A percentile compares a stretch with the other conserved stretches of the same genome.
phyloP scores from a whole-genome alignment of 2,888 invertebrate species.

The Philereme transversata region DNA sequence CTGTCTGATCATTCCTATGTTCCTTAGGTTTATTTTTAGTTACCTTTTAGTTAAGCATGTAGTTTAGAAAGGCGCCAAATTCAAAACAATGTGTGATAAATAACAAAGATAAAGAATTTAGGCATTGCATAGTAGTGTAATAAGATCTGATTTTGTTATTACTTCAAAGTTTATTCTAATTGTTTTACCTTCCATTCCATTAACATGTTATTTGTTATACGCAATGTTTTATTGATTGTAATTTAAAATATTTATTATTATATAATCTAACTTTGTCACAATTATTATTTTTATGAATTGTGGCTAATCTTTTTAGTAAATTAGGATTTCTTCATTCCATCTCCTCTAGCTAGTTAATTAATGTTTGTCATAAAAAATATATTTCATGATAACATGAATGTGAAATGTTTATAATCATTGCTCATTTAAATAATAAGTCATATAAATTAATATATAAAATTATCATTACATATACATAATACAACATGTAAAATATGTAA shows the following conservation, averaged over 20 bases:
- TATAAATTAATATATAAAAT: background rate
- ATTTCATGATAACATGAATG: slow-evolving; percentile 7
- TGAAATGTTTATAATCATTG: slow-evolving; percentile 15
- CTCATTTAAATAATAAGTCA: slow-evolving; percentile 15
- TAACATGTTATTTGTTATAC: slow-evolving; percentile 32
- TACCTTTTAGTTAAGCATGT: slow-evolving; percentile 65
- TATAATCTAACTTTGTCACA: slow-evolving; percentile 1
- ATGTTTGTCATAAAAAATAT: background rate
- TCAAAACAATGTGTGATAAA: slow-evolving; percentile 69
- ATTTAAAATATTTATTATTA: slow-evolving; percentile 41
- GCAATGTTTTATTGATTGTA: slow-evolving; percentile 44
- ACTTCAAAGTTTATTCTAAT: slow-evolving; percentile 64
- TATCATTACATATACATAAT: background rate
- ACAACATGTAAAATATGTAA: slow-evolving; percentile 4
- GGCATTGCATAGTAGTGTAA: slow-evolving; percentile 58
- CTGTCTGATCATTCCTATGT: slow-evolving; percentile 60
- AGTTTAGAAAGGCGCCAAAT: slow-evolving; percentile 70
- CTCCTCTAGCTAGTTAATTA: background rate
- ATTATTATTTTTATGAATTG: slow-evolving; percentile 16
- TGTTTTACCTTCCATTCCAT: slow-evolving; percentile 70
- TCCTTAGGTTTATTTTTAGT: slow-evolving; percentile 58
- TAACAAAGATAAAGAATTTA: slow-evolving; percentile 57
- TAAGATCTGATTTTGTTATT: slow-evolving; percentile 73
- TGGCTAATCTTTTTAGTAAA: slow-evolving; percentile 8
- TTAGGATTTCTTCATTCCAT: slow-evolving; percentile 2